Conservation (phyloP, 2,797 vertebrate genomes). For the Rhadinocentrus ornatus region DNA sequence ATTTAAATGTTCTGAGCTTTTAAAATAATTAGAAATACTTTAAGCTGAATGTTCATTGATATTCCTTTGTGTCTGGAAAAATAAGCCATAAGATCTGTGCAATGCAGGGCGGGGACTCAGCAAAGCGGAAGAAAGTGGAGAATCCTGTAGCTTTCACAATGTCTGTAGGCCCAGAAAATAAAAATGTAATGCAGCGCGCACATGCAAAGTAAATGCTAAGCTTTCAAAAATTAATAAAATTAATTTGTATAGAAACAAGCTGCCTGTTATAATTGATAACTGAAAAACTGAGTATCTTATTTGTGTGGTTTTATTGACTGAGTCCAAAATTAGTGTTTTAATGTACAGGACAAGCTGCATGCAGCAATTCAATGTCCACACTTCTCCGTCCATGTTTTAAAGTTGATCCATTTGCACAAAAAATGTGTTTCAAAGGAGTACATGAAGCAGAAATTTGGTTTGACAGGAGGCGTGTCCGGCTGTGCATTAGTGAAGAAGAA, state of each 20-base stretch:
- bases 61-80: slow-evolving; percentile 61
- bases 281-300: not conserved
- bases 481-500: slow-evolving; percentile 28
- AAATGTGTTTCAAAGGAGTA: slow-evolving; percentile 9
- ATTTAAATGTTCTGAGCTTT: not conserved
- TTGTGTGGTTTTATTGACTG: not conserved
- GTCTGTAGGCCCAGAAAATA: slow-evolving; percentile 12
- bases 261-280: not conserved
- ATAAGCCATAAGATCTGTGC: slow-evolving; percentile 18
- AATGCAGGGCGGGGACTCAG: not conserved
- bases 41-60: slow-evolving; percentile 1
- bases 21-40: not conserved
- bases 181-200: not conserved
- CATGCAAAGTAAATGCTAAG: not conserved
- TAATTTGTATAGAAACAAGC: not conserved
- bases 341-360: not conserved
- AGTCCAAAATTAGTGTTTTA: not conserved
- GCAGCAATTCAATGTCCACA: not conserved
- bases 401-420: not conserved
- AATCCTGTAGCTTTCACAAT: slow-evolving; percentile 18
- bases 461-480: slow-evolving; percentile 33
- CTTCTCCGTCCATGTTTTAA: not conserved
- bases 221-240: not conserved
- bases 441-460: slow-evolving; percentile 16
- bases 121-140: slow-evolving; percentile 44